Base-by-base conservation (phyloP, 1,140 invertebrate genomes). In the Megathymus violae region DNA sequence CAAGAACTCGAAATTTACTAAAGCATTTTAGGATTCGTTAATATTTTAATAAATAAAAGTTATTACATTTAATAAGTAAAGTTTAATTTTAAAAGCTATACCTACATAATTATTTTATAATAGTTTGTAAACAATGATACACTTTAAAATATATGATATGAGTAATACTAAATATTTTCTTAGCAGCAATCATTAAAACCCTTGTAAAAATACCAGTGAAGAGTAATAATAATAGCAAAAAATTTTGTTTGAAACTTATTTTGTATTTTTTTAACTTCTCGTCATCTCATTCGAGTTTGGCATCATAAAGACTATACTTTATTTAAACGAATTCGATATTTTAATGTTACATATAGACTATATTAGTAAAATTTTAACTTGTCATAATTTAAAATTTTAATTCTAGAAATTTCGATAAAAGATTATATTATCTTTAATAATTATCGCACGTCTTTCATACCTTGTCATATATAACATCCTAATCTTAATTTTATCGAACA, bases 81-180 rank as follows among this genome's bases (percentile, higher is more conserved):
- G 1, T 31, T 31, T 31, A 1, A 31, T 31, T 3, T 31, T 31
- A 31, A 31, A 31, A 31, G 27, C 27, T 31, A 31, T 6, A 31
- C 27, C 27, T 31, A 31, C 27, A 31, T 4, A 4, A 31, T 7
- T 31, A 22, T 22, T 22, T 22, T 22, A 7, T 50, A 15, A 50
- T 34, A 13, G n/a, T 27, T 34, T 47, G 13, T 19, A 7, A 47
- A 27, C 14, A 47, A 27, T 25, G 22, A 19, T 25, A 25, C 10
- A 47, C 27, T 47, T 47, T 47, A 27, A 47, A n/a, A n/a, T n/a
- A n/a, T n/a, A n/a, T n/a, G n/a, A 27, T 47, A 14, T 47, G 44
- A 3, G 19, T 10, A n/a, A 9, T 47, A 44, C 17, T 22, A 22
- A 22, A 22, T 22, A 22, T 22, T 22, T 22, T 22, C 5, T 3